Evolutionary conservation across 2,888 invertebrate species (phyloP).

Genomic region (Drosophila anomelani): DNA sequence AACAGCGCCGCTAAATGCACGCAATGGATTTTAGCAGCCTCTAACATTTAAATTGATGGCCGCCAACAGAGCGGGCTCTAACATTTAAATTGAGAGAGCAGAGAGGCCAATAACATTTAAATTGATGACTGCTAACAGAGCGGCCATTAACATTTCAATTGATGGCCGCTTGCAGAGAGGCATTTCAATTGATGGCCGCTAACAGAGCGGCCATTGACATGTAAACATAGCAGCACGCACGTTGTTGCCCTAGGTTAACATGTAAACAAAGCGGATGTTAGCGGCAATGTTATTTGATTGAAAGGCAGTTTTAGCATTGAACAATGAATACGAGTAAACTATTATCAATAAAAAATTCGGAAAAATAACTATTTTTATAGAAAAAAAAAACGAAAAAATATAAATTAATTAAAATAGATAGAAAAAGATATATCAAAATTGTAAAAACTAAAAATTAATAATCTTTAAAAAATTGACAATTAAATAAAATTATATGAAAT

Average conservation of each 20-base stretch:
- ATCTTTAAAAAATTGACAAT: no score
- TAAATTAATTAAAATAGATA: no score
- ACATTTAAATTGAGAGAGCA: not conserved
- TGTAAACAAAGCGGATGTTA: constrained; percentile 42
- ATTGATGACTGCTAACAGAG: constrained; percentile 57
- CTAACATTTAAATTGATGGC: constrained; percentile 76
- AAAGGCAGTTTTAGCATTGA: not conserved
- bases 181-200: no score
- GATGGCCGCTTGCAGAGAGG: constrained; percentile 50
- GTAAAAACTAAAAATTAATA: no score
- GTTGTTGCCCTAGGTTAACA: constrained; percentile 49
- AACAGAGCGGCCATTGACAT: not conserved
- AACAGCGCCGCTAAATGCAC: no score
- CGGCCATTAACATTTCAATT: constrained; percentile 62
- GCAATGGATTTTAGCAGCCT: constrained; percentile 30
- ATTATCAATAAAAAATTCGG: no score
- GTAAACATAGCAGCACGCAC: constrained; percentile 6
- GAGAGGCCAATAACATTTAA: constrained; percentile 51
- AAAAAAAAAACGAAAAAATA: no score
- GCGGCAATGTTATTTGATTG: constrained; percentile 9
- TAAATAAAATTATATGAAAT: no score
- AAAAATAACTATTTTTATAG: no score
- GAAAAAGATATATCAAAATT: no score
- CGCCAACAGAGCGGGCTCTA: constrained; percentile 21
- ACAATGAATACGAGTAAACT: no score